Evolutionary conservation across 92 coral and sea anemone genomes (phyloP).

Genomic region (Anthopleura xanthogrammica): DNA sequence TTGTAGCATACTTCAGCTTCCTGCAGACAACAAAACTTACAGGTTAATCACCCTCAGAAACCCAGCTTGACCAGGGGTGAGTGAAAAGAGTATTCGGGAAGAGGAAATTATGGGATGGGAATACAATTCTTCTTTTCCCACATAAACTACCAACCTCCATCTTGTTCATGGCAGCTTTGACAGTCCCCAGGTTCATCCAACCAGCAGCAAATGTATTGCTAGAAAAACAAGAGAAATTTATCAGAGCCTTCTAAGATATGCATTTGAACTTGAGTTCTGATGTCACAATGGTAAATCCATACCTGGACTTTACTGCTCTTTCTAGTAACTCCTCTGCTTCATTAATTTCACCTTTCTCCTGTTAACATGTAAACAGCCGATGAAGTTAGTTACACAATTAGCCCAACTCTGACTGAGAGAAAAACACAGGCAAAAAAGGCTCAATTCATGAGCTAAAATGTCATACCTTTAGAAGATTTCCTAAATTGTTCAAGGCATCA

Average conservation of each 20-base stretch:
- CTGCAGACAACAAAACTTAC: slow-evolving; percentile 23
- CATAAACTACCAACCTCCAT: slow-evolving; percentile 42
- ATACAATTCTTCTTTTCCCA: too few relatives aligned
- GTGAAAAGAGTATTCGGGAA: too few relatives aligned
- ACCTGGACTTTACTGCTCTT: slow-evolving; percentile 75
- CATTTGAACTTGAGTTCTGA: not conserved
- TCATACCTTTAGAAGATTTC: slow-evolving; percentile 77
- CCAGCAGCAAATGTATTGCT: slow-evolving; percentile 84
- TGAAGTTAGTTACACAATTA: not conserved
- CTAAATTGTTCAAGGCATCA: slow-evolving; percentile 87
- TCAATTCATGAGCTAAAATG: not conserved
- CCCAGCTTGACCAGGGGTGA: not conserved
- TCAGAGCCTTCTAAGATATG: not conserved
- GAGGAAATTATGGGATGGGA: not conserved
- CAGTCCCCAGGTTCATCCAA: slow-evolving; percentile 94
- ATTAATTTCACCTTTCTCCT: slow-evolving; percentile 72
- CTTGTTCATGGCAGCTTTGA: slow-evolving; percentile 78
- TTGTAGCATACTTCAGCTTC: slow-evolving; percentile 85
- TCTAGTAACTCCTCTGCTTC: slow-evolving; percentile 82
- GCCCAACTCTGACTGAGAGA: not conserved
- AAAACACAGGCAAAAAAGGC: not conserved
- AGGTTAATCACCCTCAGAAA: not conserved
- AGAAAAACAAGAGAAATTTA: not conserved
- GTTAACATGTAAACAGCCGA: not conserved
- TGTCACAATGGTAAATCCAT: not conserved